Evolutionary conservation across 2,888 invertebrate genomes (phyloP), one percentile per base, ranked within the genome.

Genomic region (Sminthurinus aureus): DNA sequence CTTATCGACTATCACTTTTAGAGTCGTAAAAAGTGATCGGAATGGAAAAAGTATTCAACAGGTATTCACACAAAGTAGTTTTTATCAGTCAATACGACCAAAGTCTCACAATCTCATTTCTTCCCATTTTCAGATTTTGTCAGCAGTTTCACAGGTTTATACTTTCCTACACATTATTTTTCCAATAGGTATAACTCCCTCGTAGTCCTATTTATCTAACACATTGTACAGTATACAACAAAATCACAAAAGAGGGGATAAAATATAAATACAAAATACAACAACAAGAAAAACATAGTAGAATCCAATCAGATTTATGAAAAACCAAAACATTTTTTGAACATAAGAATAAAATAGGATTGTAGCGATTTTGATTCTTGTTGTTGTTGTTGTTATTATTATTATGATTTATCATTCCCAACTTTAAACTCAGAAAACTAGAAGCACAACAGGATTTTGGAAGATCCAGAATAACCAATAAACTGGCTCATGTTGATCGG

Each of bases 31-130:
- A 73, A 79, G 82, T 79, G 82, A 82, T 82, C 78, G 84, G 67
- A 83, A 80, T 82, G 82, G 84, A 84, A 85, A 86, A 80, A 80
- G 80, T 71, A 80, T 80, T 80, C 80, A 80, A 80, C 80, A 80
- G 80, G 80, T 80, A 80, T 84, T 38, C 38, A 38, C 38, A 73
- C 69, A 50, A 51, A 64, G 22, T 67, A 67, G 67, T 67, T 67
- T 67, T 67, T 67, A n/a, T 67, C 67, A 67, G n/a, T 67, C 67
- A n/a, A 67, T 38, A 38, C 38, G 38, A 38, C 38, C 38, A 38
- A 38, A 38, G 38, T 38, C 38, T 38, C 6, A 1, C 38, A 38
- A 38, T 38, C 38, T 38, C 38, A 38, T 38, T 38, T 38, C 38
- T 38, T 38, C 38, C 38, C 38, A 38, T 38, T 38, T 38, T 38